Conservation (phyloP, 2,797 vertebrate genomes). For the Sebastiscus albofasciatus region DNA sequence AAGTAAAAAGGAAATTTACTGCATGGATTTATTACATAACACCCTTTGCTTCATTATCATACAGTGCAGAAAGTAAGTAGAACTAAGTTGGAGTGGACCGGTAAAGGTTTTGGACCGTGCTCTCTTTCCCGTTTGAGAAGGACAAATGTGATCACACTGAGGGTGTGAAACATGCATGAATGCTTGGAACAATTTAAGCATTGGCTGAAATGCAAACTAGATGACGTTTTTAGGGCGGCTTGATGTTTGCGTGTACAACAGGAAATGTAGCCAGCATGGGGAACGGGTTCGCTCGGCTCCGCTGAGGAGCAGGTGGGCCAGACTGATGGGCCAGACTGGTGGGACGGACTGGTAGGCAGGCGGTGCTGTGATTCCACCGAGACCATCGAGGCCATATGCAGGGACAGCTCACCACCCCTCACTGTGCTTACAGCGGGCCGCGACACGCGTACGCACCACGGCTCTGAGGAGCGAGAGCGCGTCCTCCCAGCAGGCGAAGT, state of each 20-base stretch:
- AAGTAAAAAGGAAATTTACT: neutral
- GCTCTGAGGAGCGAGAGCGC: conserved; percentile 10
- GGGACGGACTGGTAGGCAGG: conserved; percentile 45
- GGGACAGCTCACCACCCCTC: conserved; percentile 41
- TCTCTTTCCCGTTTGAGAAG: conserved; percentile 30
- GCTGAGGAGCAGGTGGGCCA: conserved; percentile 61
- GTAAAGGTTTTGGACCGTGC: conserved; percentile 20
- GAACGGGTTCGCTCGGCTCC: conserved; percentile 37
- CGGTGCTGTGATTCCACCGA: conserved; percentile 26
- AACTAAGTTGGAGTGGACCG: neutral
- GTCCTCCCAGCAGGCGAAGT: conserved; percentile 18
- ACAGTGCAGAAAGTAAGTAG: neutral
- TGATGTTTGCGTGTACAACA: conserved; percentile 18
- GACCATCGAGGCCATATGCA: conserved; percentile 49
- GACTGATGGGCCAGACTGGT: conserved; percentile 40
- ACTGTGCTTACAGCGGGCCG: neutral
- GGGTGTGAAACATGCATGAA: conserved; percentile 70
- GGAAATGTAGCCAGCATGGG: conserved; percentile 51
- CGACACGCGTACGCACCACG: conserved; percentile 15
- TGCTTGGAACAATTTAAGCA: conserved; percentile 57
- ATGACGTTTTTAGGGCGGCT: conserved; percentile 29
- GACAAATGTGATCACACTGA: conserved; percentile 65
- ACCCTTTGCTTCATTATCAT: neutral
- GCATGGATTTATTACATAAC: neutral
- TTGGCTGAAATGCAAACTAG: conserved; percentile 33